Percentiles rank a stretch among this genome's conserved stretches.
Evolutionary conservation across 2,888 invertebrate species (phyloP).

Genomic region (Drosophila austrosaltans): DNA sequence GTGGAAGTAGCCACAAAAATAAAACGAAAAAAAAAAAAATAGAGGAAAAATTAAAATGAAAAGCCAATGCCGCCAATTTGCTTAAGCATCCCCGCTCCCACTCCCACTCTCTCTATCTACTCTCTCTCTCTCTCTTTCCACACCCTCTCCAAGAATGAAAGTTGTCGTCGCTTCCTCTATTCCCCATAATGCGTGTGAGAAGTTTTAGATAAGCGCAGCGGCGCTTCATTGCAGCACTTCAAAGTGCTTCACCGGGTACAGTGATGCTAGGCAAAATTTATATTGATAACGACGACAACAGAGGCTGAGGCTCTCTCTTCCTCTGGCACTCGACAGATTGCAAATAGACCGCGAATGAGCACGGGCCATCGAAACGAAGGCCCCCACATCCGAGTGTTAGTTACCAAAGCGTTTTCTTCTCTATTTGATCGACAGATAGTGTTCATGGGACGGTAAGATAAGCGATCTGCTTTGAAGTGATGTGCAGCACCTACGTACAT

Average conservation of each 20-base stretch:
- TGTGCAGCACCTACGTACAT: neutral
- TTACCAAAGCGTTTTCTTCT: conserved; percentile 44
- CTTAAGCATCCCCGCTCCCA: conserved; percentile 18
- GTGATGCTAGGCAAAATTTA: conserved; percentile 66
- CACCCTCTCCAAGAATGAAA: conserved; percentile 6
- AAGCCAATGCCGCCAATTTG: conserved; percentile 46
- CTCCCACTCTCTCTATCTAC: neutral
- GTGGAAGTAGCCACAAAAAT: conserved; percentile 35
- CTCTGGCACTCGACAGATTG: conserved; percentile 11
- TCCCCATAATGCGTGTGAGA: conserved; percentile 71
- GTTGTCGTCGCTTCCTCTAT: conserved; percentile 15
- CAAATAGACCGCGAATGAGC: conserved; percentile 15
- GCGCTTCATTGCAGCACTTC: conserved; percentile 36
- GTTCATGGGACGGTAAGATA: conserved; percentile 42
- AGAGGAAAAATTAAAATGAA: conserved; percentile 42
- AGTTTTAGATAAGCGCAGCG: conserved; percentile 69
- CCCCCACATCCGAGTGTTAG: conserved; percentile 41
- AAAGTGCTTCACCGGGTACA: conserved; percentile 37
- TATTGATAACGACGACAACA: conserved; percentile 55
- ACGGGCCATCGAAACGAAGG: conserved; percentile 14
- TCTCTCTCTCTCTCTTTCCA: neutral
- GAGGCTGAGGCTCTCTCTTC: neutral
- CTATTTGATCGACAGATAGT: conserved; percentile 26
- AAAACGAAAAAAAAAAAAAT: neutral
- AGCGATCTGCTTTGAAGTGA: conserved; percentile 54